Evolutionary conservation across 2,113 vertebrate species (phyloP), one percentile per base, ranked within the genome.

Genomic region (Xenopus borealis): DNA sequence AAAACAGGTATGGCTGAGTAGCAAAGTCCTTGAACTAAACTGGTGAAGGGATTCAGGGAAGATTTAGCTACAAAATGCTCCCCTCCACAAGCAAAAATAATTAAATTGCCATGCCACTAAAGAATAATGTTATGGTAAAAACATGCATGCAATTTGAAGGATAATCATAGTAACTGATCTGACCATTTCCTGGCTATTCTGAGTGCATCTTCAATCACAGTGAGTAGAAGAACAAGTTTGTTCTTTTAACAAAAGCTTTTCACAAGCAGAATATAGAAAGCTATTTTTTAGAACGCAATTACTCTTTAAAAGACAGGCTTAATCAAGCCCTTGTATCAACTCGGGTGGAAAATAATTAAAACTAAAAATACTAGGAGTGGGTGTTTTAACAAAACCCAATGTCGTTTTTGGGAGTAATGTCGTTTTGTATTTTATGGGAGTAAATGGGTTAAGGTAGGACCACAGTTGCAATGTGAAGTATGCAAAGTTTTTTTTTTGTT

Each of bases 291-390:
- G 47, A 45, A 10, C 30, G 74, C 46, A 70, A 64, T 77, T 77
- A 77, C 30, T 10, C 18, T 69, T 23, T 77, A 64, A 55, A 64
- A 77, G 59, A 64, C 67, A 53, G 50, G 74, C 67, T 77, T 66
- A 77, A 77, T 77, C 67, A 77, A 57, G 67, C 62, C 69, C 66
- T 76, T 19, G 23, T 62, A 76, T 55, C 73, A 76, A 63, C 66
- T 77, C 59, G 62, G 33, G 66, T 55, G 33, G 61, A 77, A 77
- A 77, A 77, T 77, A 77, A 77, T 70, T 64, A 64, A 63, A 69
- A 77, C 66, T 77, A 77, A 77, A 77, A 77, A 77, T 77, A 77
- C 68, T 47, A 57, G 14, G 61, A 64, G 74, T 77, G 67, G 74
- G 74, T 23, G 66, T 70, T 46, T 57, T 59, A 20, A 63, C 40